These are phyloP conservation scores for Ptychoptera albimana DNA, from an alignment of 2,888 invertebrate genomes.

Conservation along the genomic window DNA sequence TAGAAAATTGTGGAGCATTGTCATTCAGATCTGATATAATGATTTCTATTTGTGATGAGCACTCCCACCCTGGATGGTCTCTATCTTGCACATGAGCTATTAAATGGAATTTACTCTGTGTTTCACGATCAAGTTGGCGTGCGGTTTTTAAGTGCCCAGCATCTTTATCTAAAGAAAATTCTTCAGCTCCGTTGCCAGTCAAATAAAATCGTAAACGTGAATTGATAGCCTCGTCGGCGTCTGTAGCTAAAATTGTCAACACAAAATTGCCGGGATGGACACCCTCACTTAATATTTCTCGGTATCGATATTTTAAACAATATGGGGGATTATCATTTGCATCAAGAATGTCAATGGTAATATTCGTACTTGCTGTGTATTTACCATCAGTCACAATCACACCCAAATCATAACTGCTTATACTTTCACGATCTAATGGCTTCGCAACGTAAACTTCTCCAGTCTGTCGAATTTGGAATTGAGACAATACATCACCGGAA, in stretches of 20 bases:
- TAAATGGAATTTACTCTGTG: constrained; percentile 49
- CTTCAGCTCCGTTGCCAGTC: constrained; percentile 61
- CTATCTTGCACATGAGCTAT: constrained; percentile 75
- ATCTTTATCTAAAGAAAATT: constrained; percentile 63
- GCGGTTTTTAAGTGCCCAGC: constrained; percentile 61
- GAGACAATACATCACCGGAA: constrained; percentile 65
- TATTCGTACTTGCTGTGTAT: constrained; percentile 61
- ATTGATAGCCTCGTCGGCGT: constrained; percentile 68
- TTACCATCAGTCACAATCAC: constrained; percentile 85
- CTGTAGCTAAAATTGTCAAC: constrained; percentile 58
- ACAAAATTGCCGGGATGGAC: constrained; percentile 54
- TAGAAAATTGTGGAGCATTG: constrained; percentile 64
- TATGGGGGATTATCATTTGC: constrained; percentile 86
- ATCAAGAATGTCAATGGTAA: constrained; percentile 62
- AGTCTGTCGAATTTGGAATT: constrained; percentile 70
- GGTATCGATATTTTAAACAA: constrained; percentile 62
- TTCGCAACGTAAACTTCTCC: constrained; percentile 78
- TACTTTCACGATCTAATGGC: constrained; percentile 66
- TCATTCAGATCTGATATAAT: constrained; percentile 71
- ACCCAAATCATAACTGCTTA: constrained; percentile 54
- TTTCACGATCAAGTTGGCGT: constrained; percentile 64
- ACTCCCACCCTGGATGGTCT: constrained; percentile 59
- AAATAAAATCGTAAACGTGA: constrained; percentile 65
- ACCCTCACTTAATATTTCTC: constrained; percentile 55
- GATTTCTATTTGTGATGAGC: constrained; percentile 61